Percentiles rank a stretch among this genome's conserved stretches.
Conservation (phyloP, 1,140 invertebrate genomes). For the Prorops nasuta region DNA sequence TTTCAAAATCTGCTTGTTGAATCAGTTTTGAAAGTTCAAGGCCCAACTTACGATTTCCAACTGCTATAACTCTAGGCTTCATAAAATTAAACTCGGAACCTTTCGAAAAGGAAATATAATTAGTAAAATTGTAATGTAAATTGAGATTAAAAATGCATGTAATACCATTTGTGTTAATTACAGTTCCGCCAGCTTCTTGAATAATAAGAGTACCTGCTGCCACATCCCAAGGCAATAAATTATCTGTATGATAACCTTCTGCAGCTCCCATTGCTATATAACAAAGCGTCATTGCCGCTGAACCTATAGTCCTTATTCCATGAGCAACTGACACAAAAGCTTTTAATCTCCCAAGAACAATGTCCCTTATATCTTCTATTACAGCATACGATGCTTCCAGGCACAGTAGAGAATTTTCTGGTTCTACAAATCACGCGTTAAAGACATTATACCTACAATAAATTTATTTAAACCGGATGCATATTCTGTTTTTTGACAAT, state of each 20-base stretch:
- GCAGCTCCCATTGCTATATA: constrained; percentile 69
- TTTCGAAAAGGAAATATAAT: constrained; percentile 20
- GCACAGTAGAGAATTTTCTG: constrained; percentile 39
- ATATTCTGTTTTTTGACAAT: too few species aligned
- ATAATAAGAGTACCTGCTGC: constrained; percentile 71
- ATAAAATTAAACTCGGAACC: constrained; percentile 68
- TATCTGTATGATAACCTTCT: constrained; percentile 73
- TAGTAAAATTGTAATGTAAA: neutral
- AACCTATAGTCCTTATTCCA: constrained; percentile 71
- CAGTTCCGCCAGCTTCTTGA: constrained; percentile 72
- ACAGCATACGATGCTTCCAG: constrained; percentile 46
- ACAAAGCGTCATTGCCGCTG: constrained; percentile 73
- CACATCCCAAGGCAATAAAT: constrained; percentile 72
- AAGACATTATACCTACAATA: too few species aligned
- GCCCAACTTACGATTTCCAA: constrained; percentile 60
- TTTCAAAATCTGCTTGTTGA: constrained; percentile 47
- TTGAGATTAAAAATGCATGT: neutral
- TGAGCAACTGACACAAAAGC: constrained; percentile 46
- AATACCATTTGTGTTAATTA: constrained; percentile 65
- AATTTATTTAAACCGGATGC: too few species aligned
- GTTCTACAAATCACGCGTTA: constrained; percentile 25
- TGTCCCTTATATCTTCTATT: constrained; percentile 40
- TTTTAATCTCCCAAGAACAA: constrained; percentile 40
- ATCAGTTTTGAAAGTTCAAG: constrained; percentile 57
- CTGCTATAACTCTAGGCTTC: constrained; percentile 64